phyloP scores from a whole-genome alignment of 2,888 invertebrate species.

The Dryobotodes eremita region DNA sequence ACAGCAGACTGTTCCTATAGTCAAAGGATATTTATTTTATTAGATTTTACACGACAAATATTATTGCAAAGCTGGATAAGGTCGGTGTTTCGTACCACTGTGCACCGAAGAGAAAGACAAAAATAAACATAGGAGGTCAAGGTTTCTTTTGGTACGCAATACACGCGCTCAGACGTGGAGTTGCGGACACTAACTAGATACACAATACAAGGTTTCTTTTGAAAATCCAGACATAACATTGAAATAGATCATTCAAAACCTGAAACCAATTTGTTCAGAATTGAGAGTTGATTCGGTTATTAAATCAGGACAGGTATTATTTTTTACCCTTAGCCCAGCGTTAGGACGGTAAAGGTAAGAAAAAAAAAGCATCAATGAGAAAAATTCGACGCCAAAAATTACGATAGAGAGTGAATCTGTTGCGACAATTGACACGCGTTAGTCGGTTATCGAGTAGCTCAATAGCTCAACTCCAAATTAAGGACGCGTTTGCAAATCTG shows the following conservation, averaged over 20 bases:
- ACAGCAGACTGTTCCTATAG: conserved; percentile 94
- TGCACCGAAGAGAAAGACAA: not conserved
- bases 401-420: not conserved
- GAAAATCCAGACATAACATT: not conserved
- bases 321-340: not conserved
- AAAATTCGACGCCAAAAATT: not conserved
- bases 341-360: not conserved
- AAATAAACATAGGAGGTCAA: not conserved
- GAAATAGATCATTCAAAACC: not conserved
- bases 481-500: too few species aligned
- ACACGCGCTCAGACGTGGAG: not conserved
- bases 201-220: not conserved
- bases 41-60: not conserved
- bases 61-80: not conserved
- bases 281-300: not conserved
- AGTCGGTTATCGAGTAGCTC: not conserved
- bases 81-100: too few species aligned
- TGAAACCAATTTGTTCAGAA: not conserved
- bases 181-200: not conserved
- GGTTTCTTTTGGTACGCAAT: not conserved
- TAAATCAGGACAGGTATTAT: not conserved
- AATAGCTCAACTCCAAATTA: not conserved
- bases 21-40: not conserved
- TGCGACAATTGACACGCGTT: not conserved
- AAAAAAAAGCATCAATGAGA: not conserved